Evolutionary conservation across 2,888 invertebrate genomes (phyloP).

Genomic region (Ernsta delagoae): DNA sequence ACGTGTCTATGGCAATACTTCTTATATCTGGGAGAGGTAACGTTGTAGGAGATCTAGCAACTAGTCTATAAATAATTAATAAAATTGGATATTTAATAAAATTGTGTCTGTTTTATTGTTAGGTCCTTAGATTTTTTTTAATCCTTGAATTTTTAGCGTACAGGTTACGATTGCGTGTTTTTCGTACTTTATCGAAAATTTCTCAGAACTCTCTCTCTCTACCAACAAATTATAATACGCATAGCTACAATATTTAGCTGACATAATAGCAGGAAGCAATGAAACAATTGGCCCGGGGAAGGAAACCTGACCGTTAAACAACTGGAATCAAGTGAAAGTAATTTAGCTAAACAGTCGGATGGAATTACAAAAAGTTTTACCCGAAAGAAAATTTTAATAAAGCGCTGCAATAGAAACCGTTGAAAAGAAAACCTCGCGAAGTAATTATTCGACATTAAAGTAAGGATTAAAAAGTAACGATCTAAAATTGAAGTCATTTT

Average conservation of each 20-base stretch:
- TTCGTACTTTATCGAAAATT: no score
- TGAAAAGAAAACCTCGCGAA: constrained; percentile 49
- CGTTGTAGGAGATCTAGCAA: no score
- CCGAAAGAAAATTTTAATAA: constrained; percentile 49
- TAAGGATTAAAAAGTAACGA: constrained; percentile 60
- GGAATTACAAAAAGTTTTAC: constrained; percentile 45
- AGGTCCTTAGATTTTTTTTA: no score
- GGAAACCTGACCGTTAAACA: constrained; percentile 24
- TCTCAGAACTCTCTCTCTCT: no score
- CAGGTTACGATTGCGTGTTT: no score
- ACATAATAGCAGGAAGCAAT: constrained; percentile 1
- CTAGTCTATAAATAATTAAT: no score
- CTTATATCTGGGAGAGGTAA: no score
- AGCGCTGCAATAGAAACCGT: constrained; percentile 44
- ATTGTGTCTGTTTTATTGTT: no score
- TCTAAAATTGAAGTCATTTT: constrained; percentile 70
- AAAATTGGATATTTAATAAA: no score
- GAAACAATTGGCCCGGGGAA: constrained; percentile 21
- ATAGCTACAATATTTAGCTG: neutral
- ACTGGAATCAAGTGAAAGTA: constrained; percentile 39
- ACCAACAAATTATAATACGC: neutral
- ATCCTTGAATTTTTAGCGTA: no score
- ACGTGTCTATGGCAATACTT: no score
- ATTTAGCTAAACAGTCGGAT: constrained; percentile 42
- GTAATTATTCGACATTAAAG: constrained; percentile 61